These are phyloP conservation scores for Pycnomerus fuliginosus DNA, from an alignment of 2,888 invertebrate genomes.

Conservation along the genomic window DNA sequence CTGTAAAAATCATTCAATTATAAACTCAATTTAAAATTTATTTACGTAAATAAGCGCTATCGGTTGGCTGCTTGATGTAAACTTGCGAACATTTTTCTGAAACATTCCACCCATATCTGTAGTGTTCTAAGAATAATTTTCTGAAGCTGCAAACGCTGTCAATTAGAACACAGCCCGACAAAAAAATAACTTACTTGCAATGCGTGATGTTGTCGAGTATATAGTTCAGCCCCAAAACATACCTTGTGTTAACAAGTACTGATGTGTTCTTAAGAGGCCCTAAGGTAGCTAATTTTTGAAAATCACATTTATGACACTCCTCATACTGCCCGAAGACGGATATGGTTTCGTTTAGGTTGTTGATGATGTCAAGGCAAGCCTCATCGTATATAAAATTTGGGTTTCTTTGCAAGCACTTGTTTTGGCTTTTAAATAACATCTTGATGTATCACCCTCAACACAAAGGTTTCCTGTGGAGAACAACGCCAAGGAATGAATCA, in stretches of 20 bases:
- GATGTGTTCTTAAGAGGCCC: constrained; percentile 36
- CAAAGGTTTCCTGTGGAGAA: too few relatives aligned
- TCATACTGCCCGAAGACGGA: constrained; percentile 47
- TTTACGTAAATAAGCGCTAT: constrained; percentile 53
- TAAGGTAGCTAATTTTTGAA: constrained; percentile 40
- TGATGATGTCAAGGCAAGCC: constrained; percentile 50
- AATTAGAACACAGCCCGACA: constrained; percentile 19
- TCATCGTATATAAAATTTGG: constrained; percentile 47
- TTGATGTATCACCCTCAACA: too few relatives aligned
- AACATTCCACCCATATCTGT: constrained; percentile 51
- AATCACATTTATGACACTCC: constrained; percentile 50
- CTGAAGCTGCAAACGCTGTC: constrained; percentile 33
- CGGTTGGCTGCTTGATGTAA: constrained; percentile 49
- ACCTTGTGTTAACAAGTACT: constrained; percentile 47
- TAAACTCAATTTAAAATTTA: constrained; percentile 12
- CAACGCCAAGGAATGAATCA: too few relatives aligned
- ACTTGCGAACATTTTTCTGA: constrained; percentile 41
- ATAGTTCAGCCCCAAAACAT: constrained; percentile 43
- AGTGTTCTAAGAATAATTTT: constrained; percentile 49
- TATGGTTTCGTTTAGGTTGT: constrained; percentile 37
- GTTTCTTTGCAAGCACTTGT: constrained; percentile 37
- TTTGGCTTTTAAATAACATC: constrained; percentile 32
- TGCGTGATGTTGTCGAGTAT: constrained; percentile 24
- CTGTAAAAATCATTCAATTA: constrained; percentile 37
- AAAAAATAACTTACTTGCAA: constrained; percentile 40